These are phyloP conservation scores for Edolisoma coerulescens DNA, from an alignment of 2,113 vertebrate species.

Conservation along the genomic window DNA sequence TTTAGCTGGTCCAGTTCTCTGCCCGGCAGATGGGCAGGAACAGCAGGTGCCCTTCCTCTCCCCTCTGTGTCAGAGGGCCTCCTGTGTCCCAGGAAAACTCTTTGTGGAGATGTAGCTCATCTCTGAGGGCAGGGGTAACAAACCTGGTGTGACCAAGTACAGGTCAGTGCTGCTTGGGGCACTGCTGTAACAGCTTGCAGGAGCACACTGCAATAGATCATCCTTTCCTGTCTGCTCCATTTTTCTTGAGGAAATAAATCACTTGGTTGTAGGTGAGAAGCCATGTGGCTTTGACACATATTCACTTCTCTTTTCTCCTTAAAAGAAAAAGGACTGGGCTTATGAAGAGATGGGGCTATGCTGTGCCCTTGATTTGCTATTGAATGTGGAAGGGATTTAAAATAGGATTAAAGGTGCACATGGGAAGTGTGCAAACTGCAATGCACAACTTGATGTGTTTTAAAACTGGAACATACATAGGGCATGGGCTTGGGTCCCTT, in stretches of 20 bases:
- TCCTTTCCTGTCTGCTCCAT: neutral
- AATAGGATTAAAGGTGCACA: neutral
- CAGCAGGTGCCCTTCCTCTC: neutral
- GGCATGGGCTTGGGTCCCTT: neutral
- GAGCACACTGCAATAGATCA: neutral
- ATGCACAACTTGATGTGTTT: neutral
- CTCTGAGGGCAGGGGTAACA: neutral
- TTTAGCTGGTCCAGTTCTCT: neutral
- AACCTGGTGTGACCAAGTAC: neutral
- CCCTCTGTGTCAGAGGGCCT: neutral
- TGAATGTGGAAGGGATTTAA: neutral
- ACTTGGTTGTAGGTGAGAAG: neutral
- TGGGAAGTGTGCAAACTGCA: neutral
- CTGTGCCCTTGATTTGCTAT: neutral
- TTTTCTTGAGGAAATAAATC: slow-evolving; percentile 47
- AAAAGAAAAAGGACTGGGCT: neutral
- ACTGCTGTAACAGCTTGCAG: neutral
- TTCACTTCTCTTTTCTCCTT: neutral
- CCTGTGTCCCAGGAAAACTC: neutral
- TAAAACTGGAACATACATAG: neutral
- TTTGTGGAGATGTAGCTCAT: neutral
- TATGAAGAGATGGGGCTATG: neutral
- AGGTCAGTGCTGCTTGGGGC: neutral
- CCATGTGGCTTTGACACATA: neutral
- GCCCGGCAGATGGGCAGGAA: neutral